Base-by-base conservation (phyloP, 2,888 invertebrate species). In the Phanerotoma sp. region DNA sequence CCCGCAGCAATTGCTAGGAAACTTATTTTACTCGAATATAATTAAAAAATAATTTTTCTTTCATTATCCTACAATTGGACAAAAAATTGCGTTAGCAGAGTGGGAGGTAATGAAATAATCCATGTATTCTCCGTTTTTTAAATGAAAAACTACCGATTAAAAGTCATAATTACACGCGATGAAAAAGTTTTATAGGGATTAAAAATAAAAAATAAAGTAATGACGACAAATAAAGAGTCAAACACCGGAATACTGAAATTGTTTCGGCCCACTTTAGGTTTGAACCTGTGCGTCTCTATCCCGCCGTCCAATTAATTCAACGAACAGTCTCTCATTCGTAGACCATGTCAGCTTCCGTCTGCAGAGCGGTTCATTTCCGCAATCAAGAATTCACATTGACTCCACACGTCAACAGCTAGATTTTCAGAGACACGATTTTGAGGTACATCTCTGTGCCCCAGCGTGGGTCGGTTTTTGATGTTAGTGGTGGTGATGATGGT, bases 351-450 rank as follows among this genome's bases (percentile, higher is more conserved):
- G 32, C 40, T 45, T 55, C 50, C 50, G 46, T 45, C 16, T 35
- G 50, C 46, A 51, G 54, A 44, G 56, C 57, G 62, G 35, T 60
- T 65, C 63, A 68, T 68, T 68, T 70, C 68, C 68, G 69, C 67
- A 68, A 69, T 70, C 66, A 67, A 66, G 63, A 66, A 66, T 69
- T 68, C 66, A 58, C 60, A 66, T 66, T 66, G 62, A 63, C 63
- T 61, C n/a, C n/a, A n/a, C 58, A 59, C 60, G 57, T 59, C 60
- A 62, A 66, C 61, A 57, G 62, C 58, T 61, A 41, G 37, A 44
- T 47, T 51, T 58, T 44, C 45, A 44, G 45, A 48, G 44, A 55
- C 35, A 35, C 41, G 30, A 32, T 20, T 32, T 25, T 54, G 32
- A 21, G 40, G 10, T 25, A 21, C 10, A 42, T 21, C 50, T 37